These are phyloP conservation scores for Lynx canadensis DNA, from an alignment of 2,113 vertebrate genomes.

Conservation along the genomic window DNA sequence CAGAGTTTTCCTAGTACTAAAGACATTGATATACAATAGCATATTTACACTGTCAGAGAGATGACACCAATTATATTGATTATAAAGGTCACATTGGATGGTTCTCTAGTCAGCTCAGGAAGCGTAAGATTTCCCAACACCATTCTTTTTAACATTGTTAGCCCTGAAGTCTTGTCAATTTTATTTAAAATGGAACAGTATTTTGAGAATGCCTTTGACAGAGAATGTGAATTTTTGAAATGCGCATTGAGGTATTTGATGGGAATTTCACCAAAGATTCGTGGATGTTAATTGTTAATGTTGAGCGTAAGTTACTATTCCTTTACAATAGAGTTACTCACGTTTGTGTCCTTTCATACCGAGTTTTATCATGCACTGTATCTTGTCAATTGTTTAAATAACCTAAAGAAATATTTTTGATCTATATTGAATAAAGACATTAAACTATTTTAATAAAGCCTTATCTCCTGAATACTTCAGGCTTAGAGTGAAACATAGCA, in stretches of 20 bases:
- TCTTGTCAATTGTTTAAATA: background rate
- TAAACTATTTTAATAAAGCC: background rate
- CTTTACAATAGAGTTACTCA: background rate
- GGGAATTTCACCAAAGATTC: background rate
- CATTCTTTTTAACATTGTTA: background rate
- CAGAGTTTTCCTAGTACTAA: background rate
- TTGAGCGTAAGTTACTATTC: background rate
- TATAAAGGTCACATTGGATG: constrained; percentile 48
- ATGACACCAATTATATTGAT: constrained; percentile 44
- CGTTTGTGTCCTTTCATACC: background rate
- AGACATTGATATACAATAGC: background rate
- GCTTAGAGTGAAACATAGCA: background rate
- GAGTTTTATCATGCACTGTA: background rate
- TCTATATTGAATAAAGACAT: background rate
- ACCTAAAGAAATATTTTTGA: background rate
- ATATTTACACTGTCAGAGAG: constrained; percentile 2
- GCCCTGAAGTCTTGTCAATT: background rate
- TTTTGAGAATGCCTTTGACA: background rate
- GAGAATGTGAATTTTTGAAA: background rate
- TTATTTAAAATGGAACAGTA: background rate
- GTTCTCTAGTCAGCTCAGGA: background rate
- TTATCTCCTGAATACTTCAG: background rate
- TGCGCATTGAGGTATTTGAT: background rate
- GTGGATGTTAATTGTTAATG: background rate
- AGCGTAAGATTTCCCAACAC: background rate